A percentile compares a stretch with the other conserved stretches of the same genome.
These are phyloP conservation scores for Metallyticus violacea DNA, from an alignment of 2,888 invertebrate species.

Conservation along the genomic window DNA sequence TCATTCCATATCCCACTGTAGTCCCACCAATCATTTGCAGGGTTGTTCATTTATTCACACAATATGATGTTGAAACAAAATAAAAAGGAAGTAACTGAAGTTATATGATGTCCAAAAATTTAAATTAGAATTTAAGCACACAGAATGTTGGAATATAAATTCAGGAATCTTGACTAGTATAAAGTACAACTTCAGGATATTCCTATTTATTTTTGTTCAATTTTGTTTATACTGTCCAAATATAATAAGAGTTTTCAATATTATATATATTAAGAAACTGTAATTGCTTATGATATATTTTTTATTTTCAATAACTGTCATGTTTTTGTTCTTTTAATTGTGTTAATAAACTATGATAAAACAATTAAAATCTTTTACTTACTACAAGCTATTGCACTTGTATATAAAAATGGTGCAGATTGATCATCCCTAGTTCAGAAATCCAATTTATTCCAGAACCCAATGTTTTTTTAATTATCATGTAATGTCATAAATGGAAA, in stretches of 20 bases:
- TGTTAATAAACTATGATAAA: neutral
- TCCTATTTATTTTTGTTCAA: neutral
- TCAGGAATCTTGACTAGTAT: neutral
- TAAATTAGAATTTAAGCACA: neutral
- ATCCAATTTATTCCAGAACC: too few relatives aligned
- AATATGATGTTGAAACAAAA: neutral
- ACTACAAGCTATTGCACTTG: neutral
- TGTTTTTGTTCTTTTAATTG: neutral
- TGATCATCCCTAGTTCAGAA: too few relatives aligned
- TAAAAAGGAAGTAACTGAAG: neutral
- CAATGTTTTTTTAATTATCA: too few relatives aligned
- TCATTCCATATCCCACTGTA: neutral
- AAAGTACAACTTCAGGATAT: neutral
- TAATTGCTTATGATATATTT: neutral
- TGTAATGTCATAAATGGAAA: too few relatives aligned
- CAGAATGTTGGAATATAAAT: neutral
- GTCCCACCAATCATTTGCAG: neutral
- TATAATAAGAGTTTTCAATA: neutral
- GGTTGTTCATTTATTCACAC: neutral
- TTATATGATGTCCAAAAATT: neutral
- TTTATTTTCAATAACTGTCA: neutral
- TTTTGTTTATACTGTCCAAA: neutral
- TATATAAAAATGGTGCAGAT: neutral
- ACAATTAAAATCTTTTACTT: neutral
- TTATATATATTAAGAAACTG: neutral